Percentiles rank a stretch among this genome's conserved stretches.
These are phyloP conservation scores for Sphecodes monilicornis DNA, from an alignment of 2,888 invertebrate genomes.

Conservation along the genomic window DNA sequence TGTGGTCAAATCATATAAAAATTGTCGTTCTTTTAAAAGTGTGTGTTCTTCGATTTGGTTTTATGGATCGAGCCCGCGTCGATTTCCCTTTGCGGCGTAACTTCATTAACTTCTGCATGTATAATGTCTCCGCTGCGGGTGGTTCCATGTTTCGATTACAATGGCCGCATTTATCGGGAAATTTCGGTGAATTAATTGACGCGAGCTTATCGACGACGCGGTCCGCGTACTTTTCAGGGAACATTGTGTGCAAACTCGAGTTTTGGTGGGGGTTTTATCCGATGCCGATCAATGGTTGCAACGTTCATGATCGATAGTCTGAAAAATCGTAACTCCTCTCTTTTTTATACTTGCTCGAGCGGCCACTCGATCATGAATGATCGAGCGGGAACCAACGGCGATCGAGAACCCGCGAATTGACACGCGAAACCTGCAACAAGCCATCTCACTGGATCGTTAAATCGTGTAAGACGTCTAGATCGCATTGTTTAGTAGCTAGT, in stretches of 20 bases:
- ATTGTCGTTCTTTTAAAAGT: too few species aligned
- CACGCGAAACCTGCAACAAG: background rate
- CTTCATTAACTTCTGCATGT: background rate
- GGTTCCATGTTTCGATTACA: background rate
- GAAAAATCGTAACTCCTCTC: slow-evolving; percentile 44
- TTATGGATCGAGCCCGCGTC: background rate
- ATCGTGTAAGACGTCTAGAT: slow-evolving; percentile 4
- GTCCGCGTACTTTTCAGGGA: slow-evolving; percentile 1
- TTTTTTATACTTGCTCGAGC: background rate
- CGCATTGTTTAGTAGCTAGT: background rate
- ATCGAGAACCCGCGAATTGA: slow-evolving; percentile 20
- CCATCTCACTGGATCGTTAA: background rate
- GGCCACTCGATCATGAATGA: slow-evolving; percentile 45
- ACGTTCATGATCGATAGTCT: slow-evolving; percentile 52
- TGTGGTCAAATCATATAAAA: too few species aligned
- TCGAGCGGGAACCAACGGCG: slow-evolving; percentile 46
- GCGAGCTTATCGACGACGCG: slow-evolving; percentile 15
- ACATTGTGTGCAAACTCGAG: background rate
- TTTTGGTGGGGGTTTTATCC: slow-evolving; percentile 12
- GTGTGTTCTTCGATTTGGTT: too few species aligned
- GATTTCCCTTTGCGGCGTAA: background rate
- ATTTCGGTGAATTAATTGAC: slow-evolving; percentile 20
- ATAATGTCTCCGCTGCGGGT: background rate
- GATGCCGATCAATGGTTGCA: slow-evolving; percentile 42
- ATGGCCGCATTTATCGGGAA: slow-evolving; percentile 6